Evolutionary conservation across 2,797 vertebrate species (phyloP).

Genomic region (Bradypodion pumilum): DNA sequence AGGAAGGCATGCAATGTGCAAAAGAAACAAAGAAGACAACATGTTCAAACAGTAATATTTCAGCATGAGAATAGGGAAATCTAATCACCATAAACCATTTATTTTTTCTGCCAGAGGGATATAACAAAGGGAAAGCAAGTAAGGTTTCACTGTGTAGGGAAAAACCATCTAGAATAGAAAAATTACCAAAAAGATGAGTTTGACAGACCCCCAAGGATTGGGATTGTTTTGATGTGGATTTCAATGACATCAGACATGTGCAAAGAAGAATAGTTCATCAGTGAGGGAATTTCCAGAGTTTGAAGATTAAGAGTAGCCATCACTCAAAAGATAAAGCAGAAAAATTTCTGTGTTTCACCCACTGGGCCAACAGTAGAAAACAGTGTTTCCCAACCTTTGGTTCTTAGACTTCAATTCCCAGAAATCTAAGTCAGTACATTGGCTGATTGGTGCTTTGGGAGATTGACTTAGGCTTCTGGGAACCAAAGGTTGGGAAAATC

Average conservation of each 20-base stretch:
- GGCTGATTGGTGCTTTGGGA: too few relatives aligned
- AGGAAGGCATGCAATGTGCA: too few relatives aligned
- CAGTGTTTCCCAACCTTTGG: too few relatives aligned
- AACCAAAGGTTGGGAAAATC: too few relatives aligned
- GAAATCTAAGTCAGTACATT: too few relatives aligned
- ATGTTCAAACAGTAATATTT: neutral
- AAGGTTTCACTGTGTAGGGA: neutral
- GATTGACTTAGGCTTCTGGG: too few relatives aligned
- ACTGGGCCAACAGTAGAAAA: too few relatives aligned
- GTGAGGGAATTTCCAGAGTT: neutral
- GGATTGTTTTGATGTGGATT: neutral
- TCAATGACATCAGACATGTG: neutral
- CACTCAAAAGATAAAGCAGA: neutral
- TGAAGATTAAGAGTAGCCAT: neutral
- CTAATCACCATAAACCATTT: neutral
- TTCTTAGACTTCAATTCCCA: too few relatives aligned
- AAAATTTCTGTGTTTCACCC: too few relatives aligned
- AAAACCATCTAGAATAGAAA: neutral
- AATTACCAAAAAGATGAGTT: neutral
- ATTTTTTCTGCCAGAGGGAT: neutral
- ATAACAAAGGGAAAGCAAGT: neutral
- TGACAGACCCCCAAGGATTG: neutral
- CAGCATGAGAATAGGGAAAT: neutral
- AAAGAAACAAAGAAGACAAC: neutral
- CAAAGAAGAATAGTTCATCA: neutral